Base-by-base conservation (phyloP, 2,888 invertebrate species). In the Lycia hirtaria region DNA sequence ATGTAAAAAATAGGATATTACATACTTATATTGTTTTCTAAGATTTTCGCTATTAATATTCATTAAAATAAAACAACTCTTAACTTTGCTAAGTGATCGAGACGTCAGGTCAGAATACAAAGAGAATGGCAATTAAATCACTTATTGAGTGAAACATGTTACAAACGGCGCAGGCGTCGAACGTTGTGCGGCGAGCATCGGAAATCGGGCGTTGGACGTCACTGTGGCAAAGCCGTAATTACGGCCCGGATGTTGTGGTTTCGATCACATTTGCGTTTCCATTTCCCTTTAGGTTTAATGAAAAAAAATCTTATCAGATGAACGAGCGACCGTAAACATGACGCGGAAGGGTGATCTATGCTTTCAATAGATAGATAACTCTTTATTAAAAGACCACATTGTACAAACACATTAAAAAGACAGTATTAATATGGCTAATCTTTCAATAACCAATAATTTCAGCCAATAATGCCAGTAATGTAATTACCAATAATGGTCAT, bases 221-320 rank as follows among this genome's bases (percentile, higher is more conserved):
- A 22, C 12, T 3, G 41, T 24, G 1, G 33, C 12, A 6, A 4
- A 19, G 44, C 14, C 9, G 45, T 45, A 56, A 51, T 56, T 56
- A 26, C 43, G 12, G 20, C 9, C 12, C 40, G 32, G 49, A 44
- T 30, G 33, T 38, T 44, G 41, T 30, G 45, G 52, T 60, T 54
- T 65, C 51, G 22, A 57, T 44, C 45, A 41, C 24, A 52, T 53
- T 57, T 40, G 38, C 50, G 35, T 52, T 40, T 24, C 32, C 28
- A 15, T 24, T 28, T 7, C 30, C 24, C 37, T 53, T 32, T 26
- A 54, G 24, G 15, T 56, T 44, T 50, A 50, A 56, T 56, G 44
- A 44, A 32, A 40, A 32, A 54, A 9, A 37, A 48, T 24, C 35
- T 35, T 53, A 55, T 49, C 44, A 4, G 49, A 56, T 30, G 22